Conservation (phyloP, 2,888 invertebrate species). For the Hyles lineata region DNA sequence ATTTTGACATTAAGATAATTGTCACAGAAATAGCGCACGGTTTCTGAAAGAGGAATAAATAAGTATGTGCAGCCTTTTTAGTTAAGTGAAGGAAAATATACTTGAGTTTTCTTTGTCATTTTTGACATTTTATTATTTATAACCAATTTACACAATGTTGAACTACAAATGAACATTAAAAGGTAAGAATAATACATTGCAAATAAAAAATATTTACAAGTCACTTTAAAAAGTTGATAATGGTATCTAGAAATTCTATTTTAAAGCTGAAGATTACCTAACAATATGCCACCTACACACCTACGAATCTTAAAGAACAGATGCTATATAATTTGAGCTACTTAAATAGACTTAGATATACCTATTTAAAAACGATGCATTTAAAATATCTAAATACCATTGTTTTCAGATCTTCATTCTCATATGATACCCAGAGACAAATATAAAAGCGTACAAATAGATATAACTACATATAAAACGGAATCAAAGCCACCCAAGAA, state of each 20-base stretch:
- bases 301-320: too few relatives aligned
- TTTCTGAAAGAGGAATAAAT: neutral
- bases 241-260: too few relatives aligned
- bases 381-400: neutral
- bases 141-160: neutral
- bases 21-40: neutral
- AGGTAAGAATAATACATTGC: neutral
- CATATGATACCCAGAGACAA: conserved; percentile 61
- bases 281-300: too few relatives aligned
- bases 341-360: too few relatives aligned
- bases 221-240: too few relatives aligned
- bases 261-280: too few relatives aligned
- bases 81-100: neutral
- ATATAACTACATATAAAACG: conserved; percentile 63
- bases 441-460: conserved; percentile 57
- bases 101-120: neutral
- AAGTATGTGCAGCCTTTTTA: neutral
- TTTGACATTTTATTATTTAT: neutral
- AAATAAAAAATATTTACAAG: too few relatives aligned
- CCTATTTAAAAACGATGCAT: neutral
- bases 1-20: neutral
- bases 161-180: neutral
- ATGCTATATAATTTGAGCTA: too few relatives aligned
- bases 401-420: conserved; percentile 40
- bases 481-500: conserved; percentile 27